phyloP scores from a whole-genome alignment of 64 coral and sea anemone species.

The Pocillopora damicornis region DNA sequence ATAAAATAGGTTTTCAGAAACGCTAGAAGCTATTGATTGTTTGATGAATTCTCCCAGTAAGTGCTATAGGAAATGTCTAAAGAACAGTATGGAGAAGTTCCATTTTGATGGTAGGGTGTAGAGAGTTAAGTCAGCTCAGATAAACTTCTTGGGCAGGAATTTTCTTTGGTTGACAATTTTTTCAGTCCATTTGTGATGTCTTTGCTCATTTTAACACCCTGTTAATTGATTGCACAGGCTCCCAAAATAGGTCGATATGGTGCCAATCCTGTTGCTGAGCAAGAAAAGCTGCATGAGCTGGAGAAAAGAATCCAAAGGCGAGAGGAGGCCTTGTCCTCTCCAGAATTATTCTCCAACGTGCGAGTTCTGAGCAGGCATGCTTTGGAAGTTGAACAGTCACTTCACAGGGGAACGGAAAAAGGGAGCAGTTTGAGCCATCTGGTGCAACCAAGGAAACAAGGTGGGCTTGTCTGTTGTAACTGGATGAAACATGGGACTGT shows the following conservation, averaged over 20 bases:
- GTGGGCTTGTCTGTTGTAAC: neutral
- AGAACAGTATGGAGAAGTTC: no score
- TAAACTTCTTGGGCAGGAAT: no score
- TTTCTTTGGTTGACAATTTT: no score
- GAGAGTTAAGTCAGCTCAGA: no score
- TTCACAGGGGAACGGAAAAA: slow-evolving; percentile 88
- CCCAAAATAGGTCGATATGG: slow-evolving; percentile 69
- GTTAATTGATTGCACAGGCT: slow-evolving; percentile 20
- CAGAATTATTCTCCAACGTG: slow-evolving; percentile 87
- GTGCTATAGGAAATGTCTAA: no score
- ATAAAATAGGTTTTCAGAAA: no score
- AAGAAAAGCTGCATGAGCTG: slow-evolving; percentile 64
- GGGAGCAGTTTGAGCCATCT: slow-evolving; percentile 66
- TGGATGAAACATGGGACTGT: neutral
- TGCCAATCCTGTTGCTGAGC: slow-evolving; percentile 64
- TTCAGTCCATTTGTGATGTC: no score
- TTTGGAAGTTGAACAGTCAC: slow-evolving; percentile 90
- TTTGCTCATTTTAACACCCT: no score
- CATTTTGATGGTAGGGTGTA: no score
- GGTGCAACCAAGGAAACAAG: slow-evolving; percentile 37
- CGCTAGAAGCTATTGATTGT: no score
- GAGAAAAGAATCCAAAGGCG: slow-evolving; percentile 67
- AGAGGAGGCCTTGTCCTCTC: slow-evolving; percentile 60
- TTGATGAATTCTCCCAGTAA: no score
- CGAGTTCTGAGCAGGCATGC: slow-evolving; percentile 85